phyloP scores from a whole-genome alignment of 1,140 invertebrate genomes.

The honey bee (Apis mellifera) region DNA sequence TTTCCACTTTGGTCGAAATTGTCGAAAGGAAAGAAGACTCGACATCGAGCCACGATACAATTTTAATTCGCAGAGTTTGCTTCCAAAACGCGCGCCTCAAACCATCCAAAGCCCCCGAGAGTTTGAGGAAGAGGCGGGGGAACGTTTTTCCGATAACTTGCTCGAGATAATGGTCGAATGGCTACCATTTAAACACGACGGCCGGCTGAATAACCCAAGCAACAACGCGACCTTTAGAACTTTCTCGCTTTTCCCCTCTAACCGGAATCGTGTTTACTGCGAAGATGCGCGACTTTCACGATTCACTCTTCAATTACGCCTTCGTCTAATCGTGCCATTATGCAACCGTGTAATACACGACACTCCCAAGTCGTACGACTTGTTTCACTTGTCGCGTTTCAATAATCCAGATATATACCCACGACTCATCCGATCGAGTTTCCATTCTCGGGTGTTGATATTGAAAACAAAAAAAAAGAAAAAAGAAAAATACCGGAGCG shows the following conservation, averaged over 20 bases:
- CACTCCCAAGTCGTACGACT: background rate
- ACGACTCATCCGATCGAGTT: background rate
- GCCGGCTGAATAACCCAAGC: background rate
- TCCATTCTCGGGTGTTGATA: too few species aligned
- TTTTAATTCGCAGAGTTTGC: too few species aligned
- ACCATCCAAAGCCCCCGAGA: too few species aligned
- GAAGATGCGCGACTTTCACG: conserved; percentile 47
- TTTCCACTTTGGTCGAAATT: too few species aligned
- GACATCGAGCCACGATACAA: too few species aligned
- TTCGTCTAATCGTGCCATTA: conserved; percentile 22
- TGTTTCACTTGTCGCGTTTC: background rate
- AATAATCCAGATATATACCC: background rate
- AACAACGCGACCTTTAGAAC: conserved; percentile 35
- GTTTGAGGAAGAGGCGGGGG: too few species aligned
- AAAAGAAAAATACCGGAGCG: background rate
- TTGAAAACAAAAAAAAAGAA: too few species aligned
- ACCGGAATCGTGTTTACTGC: background rate
- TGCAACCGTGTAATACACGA: conserved; percentile 18
- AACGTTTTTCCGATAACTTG: conserved; percentile 9
- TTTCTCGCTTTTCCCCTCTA: background rate
- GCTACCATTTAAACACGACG: conserved; percentile 9
- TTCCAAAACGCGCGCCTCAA: background rate
- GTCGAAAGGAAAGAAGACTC: too few species aligned
- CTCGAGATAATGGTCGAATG: background rate
- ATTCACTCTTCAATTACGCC: conserved; percentile 9